Percentiles rank a stretch among this genome's conserved stretches.
phyloP scores from a whole-genome alignment of 2,797 vertebrate genomes.

The Gastrophryne carolinensis region DNA sequence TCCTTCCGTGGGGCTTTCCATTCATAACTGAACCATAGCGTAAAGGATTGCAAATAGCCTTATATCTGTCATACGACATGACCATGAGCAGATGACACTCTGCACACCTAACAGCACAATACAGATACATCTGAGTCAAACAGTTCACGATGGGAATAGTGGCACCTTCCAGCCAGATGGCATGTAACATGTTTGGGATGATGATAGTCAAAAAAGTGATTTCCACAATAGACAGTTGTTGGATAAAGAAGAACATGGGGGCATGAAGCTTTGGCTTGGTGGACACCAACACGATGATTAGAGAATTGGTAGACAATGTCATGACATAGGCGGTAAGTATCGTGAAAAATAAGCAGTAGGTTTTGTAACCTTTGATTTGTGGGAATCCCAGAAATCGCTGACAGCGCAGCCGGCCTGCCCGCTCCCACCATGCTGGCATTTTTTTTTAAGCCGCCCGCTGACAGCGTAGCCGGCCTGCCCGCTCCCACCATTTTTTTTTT shows the following conservation, averaged over 20 bases:
- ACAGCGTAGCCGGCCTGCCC: too few species aligned
- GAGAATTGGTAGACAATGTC: neutral
- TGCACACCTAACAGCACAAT: neutral
- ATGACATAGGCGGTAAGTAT: neutral
- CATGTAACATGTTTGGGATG: neutral
- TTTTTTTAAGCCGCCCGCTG: too few species aligned
- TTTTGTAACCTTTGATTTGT: neutral
- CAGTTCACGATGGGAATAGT: neutral
- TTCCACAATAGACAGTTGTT: neutral
- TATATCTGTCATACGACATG: conserved; percentile 29
- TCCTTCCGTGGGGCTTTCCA: neutral
- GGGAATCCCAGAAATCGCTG: conserved; percentile 33
- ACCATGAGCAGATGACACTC: conserved; percentile 4
- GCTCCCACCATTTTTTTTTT: too few species aligned
- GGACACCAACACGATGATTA: conserved; percentile 10
- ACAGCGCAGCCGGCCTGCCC: too few species aligned
- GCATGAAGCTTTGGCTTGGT: neutral
- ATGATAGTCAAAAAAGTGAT: neutral
- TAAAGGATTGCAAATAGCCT: conserved; percentile 18
- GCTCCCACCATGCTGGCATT: too few species aligned
- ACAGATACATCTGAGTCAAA: neutral
- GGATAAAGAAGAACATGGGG: conserved; percentile 14
- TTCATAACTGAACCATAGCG: conserved; percentile 9
- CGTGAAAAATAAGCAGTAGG: neutral
- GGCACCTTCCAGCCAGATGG: neutral